A percentile compares a stretch with the other conserved stretches of the same genome.
Evolutionary conservation across 2,113 vertebrate genomes (phyloP).

Genomic region (Pelobates fuscus): DNA sequence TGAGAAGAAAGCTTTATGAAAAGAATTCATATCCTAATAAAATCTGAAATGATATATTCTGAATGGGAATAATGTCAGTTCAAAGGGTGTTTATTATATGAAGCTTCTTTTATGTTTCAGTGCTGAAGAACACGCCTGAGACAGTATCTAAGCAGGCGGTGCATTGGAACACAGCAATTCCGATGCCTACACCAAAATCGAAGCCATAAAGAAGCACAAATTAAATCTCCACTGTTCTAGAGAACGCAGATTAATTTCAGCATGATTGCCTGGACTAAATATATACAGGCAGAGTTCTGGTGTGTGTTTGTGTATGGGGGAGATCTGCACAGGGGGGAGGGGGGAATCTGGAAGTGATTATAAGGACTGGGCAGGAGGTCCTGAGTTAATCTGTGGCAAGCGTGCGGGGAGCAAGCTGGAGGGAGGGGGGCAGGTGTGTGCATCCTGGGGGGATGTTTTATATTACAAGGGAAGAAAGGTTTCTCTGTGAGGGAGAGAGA

Average conservation of each 20-base stretch:
- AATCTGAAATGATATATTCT: too few species aligned
- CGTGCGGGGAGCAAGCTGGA: constrained; percentile 1
- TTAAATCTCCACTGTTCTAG: neutral
- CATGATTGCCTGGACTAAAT: neutral
- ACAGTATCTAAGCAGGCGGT: too few species aligned
- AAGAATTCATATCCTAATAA: too few species aligned
- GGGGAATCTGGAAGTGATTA: constrained; percentile 68
- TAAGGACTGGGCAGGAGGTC: constrained; percentile 38
- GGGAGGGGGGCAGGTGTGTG: constrained; percentile 63
- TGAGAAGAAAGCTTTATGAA: too few species aligned
- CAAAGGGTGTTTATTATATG: too few species aligned
- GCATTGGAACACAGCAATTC: too few species aligned
- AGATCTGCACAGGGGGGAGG: neutral
- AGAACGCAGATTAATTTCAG: neutral
- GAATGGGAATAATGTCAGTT: too few species aligned
- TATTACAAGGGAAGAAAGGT: constrained; percentile 59
- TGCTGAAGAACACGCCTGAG: too few species aligned
- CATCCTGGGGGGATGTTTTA: constrained; percentile 70
- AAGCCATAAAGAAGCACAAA: neutral
- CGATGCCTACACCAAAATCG: too few species aligned
- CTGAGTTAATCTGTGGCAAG: constrained; percentile 36
- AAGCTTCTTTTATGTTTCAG: too few species aligned
- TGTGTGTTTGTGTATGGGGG: neutral
- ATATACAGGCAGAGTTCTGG: neutral
- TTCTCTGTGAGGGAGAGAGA: constrained; percentile 41